Percentiles rank a stretch among this genome's conserved stretches.
These are phyloP conservation scores for Hypomesus transpacificus DNA, from an alignment of 2,113 vertebrate species.

Conservation along the genomic window DNA sequence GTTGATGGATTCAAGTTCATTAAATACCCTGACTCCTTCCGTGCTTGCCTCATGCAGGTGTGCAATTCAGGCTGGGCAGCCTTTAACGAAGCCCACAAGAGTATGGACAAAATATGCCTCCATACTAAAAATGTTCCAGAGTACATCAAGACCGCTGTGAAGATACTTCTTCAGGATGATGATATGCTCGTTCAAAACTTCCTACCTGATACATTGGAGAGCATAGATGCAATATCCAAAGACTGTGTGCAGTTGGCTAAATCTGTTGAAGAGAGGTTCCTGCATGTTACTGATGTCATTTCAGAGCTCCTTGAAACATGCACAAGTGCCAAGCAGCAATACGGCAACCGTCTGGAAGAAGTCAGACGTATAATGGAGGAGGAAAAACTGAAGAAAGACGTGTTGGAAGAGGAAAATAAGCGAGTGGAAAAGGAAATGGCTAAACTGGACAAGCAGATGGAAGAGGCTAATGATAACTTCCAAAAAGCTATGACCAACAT, in stretches of 20 bases:
- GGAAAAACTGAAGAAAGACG: constrained; percentile 6
- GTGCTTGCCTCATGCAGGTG: constrained; percentile 47
- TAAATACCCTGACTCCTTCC: constrained; percentile 47
- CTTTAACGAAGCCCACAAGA: constrained; percentile 49
- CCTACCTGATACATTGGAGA: constrained; percentile 40
- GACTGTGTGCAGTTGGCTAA: constrained; percentile 28
- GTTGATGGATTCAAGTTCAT: constrained; percentile 38
- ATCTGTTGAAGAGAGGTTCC: constrained; percentile 23
- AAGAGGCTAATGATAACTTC: constrained; percentile 14
- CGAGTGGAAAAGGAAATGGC: neutral
- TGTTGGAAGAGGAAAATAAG: constrained; percentile 14
- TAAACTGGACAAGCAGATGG: neutral
- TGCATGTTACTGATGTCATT: constrained; percentile 21
- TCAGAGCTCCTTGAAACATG: constrained; percentile 39
- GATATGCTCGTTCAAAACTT: constrained; percentile 26
- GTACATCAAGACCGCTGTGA: constrained; percentile 38
- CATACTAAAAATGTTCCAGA: constrained; percentile 35
- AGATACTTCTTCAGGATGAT: constrained; percentile 39
- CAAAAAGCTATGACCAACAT: constrained; percentile 19
- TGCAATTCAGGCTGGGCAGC: constrained; percentile 43
- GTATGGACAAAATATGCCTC: constrained; percentile 51
- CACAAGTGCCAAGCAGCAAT: constrained; percentile 22
- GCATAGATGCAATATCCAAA: constrained; percentile 31
- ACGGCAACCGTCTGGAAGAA: constrained; percentile 15
- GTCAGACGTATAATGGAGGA: constrained; percentile 18